Evolutionary conservation across 1,140 invertebrate species (phyloP).

Genomic region (Lamellibrachia luymesi): DNA sequence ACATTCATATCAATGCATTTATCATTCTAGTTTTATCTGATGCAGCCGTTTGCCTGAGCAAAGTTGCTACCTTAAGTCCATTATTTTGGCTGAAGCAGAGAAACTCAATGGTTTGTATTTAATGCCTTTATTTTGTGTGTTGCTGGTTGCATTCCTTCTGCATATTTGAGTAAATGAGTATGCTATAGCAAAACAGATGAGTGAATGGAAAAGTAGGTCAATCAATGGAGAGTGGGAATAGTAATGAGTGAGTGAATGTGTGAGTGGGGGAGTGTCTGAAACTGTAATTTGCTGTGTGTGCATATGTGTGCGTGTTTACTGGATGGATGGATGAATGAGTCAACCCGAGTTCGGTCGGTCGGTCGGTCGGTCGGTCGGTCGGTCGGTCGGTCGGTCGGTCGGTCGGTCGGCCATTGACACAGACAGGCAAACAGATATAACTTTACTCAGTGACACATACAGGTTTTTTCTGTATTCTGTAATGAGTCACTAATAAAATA

Average conservation of each 20-base stretch:
- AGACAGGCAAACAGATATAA: no score
- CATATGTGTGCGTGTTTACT: background rate
- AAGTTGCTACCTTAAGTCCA: background rate
- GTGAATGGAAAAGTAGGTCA: background rate
- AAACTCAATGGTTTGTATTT: background rate
- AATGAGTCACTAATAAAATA: background rate
- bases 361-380: no score
- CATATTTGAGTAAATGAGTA: background rate
- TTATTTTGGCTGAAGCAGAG: background rate
- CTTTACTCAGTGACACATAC: no score
- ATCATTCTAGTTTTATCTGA: background rate
- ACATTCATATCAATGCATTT: background rate
- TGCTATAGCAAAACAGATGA: background rate
- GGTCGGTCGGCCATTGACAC: no score
- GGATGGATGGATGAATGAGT: background rate
- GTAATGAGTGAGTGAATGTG: no score
- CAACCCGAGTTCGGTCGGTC: no score
- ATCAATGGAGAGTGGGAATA: no score
- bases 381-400: no score
- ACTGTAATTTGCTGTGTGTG: no score
- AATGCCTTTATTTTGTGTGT: background rate
- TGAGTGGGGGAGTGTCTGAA: no score
- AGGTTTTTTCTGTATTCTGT: no score
- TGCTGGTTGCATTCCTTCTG: background rate
- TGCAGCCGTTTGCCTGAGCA: background rate